Base-by-base conservation (phyloP, 2,113 vertebrate genomes). In the Scortum barcoo region DNA sequence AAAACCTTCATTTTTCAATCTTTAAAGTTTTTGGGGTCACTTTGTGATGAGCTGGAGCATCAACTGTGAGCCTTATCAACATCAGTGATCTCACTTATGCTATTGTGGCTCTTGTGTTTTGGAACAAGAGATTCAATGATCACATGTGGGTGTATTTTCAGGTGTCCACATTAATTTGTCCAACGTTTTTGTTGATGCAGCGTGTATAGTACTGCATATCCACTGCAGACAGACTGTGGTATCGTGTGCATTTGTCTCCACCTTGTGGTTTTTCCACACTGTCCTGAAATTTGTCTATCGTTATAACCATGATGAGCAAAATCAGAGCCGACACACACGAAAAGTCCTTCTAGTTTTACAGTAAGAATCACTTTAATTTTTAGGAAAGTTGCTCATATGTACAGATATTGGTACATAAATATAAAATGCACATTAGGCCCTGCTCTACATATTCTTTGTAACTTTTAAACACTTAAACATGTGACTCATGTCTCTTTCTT, bases 221-320 rank as follows among this genome's bases (percentile, higher is more conserved):
- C 11, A 36, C 40, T 53, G 9, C 46, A 24, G 10, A 56, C 17
- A 3, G 69, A 16, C 42, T 38, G 5, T 48, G 4, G 24, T 16
- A 42, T 9, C 17, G 10, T 54, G 30, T 38, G 42, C 3, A 17
- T 83, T 77, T 86, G 81, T 83, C 83, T 73, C 86, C 86, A 78
- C 61, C 85, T 75, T 75, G 72, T 89, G 87, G 58, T 33, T 51
- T 50, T 12, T 19, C 4, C 6, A 28, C 0, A 0, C 10, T 24
- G 7, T 46, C 3, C 26, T 51, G 22, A 44, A 53, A 63, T 28
- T 14, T 66, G 1, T 28, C n/a, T 24, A 2, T 51, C 42, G 1
- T 8, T 57, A 2, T 10, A 6, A 28, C 16, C 22, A 4, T 46
- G 24, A 12, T 6, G 1, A 73, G 28, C 17, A 22, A 78, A 86